Base-by-base conservation (phyloP, 2,797 vertebrate genomes). In the Labroides dimidiatus region DNA sequence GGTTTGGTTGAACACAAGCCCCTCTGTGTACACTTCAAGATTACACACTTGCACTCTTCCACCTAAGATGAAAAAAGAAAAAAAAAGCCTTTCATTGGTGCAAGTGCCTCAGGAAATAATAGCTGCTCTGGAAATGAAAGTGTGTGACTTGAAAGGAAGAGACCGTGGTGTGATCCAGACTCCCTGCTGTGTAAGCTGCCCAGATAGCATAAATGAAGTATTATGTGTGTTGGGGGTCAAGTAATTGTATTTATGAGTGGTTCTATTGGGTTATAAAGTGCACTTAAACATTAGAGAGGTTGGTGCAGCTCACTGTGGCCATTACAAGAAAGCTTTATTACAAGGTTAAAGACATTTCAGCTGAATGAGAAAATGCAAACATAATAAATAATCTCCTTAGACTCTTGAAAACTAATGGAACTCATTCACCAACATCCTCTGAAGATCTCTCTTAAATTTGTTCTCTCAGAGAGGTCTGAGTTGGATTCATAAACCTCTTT, bases 181-280 rank as follows among this genome's bases (percentile, higher is more conserved):
- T 64, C 74, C 74, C 61, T 51, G 59, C 47, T 56, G 75, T 68
- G 57, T 69, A 53, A 79, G 51, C 62, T 74, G 69, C 63, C 64
- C 21, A 63, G 44, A 77, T 77, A 61, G 78, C 75, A 59, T 64
- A 76, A 75, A 66, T 68, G 54, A 17, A 58, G 17, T 47, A 39
- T 47, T 72, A 27, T 59, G 50, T 59, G 60, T 63, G 42, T 62
- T 19, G 52, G 62, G 51, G 48, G 58, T 69, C 51, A 51, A 21
- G 61, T 83, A 73, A 86, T 74, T 87, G 51, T 71, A 68, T 88
- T 75, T 73, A 39, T 37, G 54, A 50, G 55, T 42, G 60, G 12
- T 36, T 75, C 42, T 70, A 62, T 56, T 56, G n/a, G 65, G 77
- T 85, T 83, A 68, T 64, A 49, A 15, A 75, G 75, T 81, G 80